Evolutionary conservation across 1,140 invertebrate species (phyloP).

Genomic region (Drosophila obscura): DNA sequence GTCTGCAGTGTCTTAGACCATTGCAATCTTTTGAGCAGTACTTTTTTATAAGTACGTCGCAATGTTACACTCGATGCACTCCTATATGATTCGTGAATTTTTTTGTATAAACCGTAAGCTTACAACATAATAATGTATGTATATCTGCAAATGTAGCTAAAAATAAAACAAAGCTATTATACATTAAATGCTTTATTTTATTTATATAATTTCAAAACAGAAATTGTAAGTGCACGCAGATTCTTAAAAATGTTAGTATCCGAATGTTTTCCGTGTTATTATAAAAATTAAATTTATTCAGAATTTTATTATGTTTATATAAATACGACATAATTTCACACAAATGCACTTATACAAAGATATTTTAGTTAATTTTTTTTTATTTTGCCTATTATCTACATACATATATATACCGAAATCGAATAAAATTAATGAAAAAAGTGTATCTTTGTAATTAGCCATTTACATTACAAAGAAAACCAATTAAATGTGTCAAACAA

Average conservation of each 20-base stretch:
- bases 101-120: too few relatives aligned
- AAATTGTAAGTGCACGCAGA: slow-evolving; percentile 21
- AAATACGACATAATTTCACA: slow-evolving; percentile 57
- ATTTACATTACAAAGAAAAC: slow-evolving; percentile 57
- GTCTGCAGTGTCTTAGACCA: too few relatives aligned
- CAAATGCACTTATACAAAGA: slow-evolving; percentile 55
- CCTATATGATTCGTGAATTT: too few relatives aligned
- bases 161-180: slow-evolving; percentile 5
- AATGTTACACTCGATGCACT: too few relatives aligned
- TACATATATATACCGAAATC: slow-evolving; percentile 57
- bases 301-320: slow-evolving; percentile 53
- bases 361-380: slow-evolving; percentile 63
- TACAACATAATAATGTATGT: too few relatives aligned
- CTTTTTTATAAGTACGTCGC: too few relatives aligned
- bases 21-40: too few relatives aligned
- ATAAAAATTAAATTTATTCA: slow-evolving; percentile 61
- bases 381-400: slow-evolving; percentile 43
- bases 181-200: slow-evolving; percentile 29
- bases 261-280: slow-evolving; percentile 62
- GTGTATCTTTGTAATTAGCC: slow-evolving; percentile 70
- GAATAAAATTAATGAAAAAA: slow-evolving; percentile 61
- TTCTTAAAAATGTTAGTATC: slow-evolving; percentile 61
- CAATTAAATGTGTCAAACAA: slow-evolving; percentile 62
- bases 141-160: too few relatives aligned
- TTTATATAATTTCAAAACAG: slow-evolving; percentile 31